Base-by-base conservation (phyloP, 1,140 invertebrate species). In the Macrobrachium rosenbergii region DNA sequence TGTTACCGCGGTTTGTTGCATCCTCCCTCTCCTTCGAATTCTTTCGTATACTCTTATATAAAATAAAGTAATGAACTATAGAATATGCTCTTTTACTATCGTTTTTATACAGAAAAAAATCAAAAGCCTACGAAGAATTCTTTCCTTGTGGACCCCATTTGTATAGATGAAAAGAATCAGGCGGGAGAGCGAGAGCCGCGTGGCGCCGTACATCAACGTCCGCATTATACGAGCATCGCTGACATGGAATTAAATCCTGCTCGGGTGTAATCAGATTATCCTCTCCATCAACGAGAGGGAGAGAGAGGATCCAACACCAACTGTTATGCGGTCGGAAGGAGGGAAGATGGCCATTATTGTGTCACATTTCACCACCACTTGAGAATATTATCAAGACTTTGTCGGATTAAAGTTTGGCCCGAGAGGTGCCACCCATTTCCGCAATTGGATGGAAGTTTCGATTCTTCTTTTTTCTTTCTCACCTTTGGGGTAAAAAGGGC, bases 201-300 rank as follows among this genome's bases (percentile, higher is more conserved):
- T 83, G 72, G 82, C 72, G 72, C 81, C 77, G 77, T 87, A 64
- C 78, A 72, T 87, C 84, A 87, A 80, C 84, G 84, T 87, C 84
- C 45, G 75, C 84, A 87, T 81, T 87, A 87, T 81, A 87, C 84
- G 77, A 87, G 84, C 67, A 87, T 87, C 77, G 84, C 84, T 87
- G 84, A 87, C 84, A 87, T 73, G 84, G 84, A 81, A 87, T 87
- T 87, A 87, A 87, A 87, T 87, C 78, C 84, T 87, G 77, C 84
- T 87, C 77, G 84, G 84, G 58, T 80, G 84, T 87, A 87, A 87
- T 87, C 84, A 80, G 84, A 87, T 87, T 87, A 87, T 80, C 84
- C 84, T 87, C 84, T 87, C 84, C 84, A 87, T 87, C 84, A 87
- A 81, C 84, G 28, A 37, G 28, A 37, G 28, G 28, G 84, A 81